Percentiles rank a stretch among this genome's conserved stretches.
These are phyloP conservation scores for Hafferia zeledoni DNA, from an alignment of 2,797 vertebrate genomes.

Conservation along the genomic window DNA sequence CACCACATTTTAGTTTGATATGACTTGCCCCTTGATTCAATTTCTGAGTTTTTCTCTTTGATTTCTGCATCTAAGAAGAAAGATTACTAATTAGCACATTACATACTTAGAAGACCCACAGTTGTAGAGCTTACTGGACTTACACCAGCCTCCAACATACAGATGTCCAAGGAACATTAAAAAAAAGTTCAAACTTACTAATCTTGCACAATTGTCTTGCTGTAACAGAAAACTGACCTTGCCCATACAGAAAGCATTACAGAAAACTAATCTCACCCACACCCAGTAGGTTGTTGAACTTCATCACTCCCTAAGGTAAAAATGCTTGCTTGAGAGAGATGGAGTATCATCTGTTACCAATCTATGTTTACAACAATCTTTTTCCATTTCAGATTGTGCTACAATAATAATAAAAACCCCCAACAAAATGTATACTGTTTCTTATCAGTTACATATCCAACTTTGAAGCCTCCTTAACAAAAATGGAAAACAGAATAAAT, in stretches of 20 bases:
- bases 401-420: not conserved
- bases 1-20: conserved; percentile 31
- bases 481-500: not conserved
- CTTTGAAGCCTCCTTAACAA: not conserved
- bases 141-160: not conserved
- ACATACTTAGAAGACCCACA: not conserved
- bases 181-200: not conserved
- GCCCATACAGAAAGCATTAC: not conserved
- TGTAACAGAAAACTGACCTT: conserved; percentile 1
- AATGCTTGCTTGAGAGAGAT: not conserved
- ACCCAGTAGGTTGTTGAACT: not conserved
- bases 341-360: not conserved
- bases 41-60: conserved; percentile 75
- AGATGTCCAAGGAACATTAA: not conserved
- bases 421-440: not conserved
- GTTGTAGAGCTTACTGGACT: not conserved
- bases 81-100: not conserved
- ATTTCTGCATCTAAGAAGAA: conserved; percentile 79
- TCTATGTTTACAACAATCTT: not conserved
- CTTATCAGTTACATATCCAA: not conserved
- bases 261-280: not conserved
- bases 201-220: not conserved
- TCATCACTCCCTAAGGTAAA: not conserved
- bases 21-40: conserved; percentile 37
- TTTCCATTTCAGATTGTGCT: not conserved